phyloP scores from a whole-genome alignment of 2,888 invertebrate species.

The Andrena bucephala region DNA sequence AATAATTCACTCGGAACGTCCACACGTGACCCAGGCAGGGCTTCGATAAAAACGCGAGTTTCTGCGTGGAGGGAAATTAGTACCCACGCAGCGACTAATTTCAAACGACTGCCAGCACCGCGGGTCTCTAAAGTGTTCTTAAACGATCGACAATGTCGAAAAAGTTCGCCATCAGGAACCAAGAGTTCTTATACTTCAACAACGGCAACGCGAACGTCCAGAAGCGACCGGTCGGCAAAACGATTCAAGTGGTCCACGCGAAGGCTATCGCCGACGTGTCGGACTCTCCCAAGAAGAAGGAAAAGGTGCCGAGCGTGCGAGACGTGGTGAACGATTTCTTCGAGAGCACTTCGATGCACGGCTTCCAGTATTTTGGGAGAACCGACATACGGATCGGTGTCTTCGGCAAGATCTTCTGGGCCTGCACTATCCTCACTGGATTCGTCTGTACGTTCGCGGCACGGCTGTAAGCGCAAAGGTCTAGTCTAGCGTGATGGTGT shows the following conservation, averaged over 20 bases:
- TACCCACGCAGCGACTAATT: not conserved
- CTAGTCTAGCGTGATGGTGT: not conserved
- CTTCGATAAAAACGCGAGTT: conserved; percentile 28
- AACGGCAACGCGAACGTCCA: not conserved
- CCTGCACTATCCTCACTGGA: conserved; percentile 46
- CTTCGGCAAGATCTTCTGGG: conserved; percentile 62
- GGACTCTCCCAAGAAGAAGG: not conserved
- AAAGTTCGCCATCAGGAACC: not conserved
- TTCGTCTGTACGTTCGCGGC: conserved; percentile 50
- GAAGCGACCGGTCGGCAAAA: not conserved
- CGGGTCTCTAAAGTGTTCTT: no score
- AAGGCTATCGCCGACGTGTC: not conserved
- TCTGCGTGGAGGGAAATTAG: conserved; percentile 22
- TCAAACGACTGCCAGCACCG: not conserved
- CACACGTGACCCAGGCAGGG: conserved; percentile 38
- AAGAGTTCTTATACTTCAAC: not conserved
- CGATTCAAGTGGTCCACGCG: conserved; percentile 7
- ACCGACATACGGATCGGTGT: conserved; percentile 32
- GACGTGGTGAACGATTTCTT: conserved; percentile 54
- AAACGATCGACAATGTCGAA: conserved; percentile 6
- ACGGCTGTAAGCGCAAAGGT: not conserved
- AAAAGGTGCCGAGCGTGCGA: not conserved
- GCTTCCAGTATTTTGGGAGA: conserved; percentile 64
- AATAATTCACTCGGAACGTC: conserved; percentile 54
- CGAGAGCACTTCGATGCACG: conserved; percentile 63